Conservation (phyloP, 2,797 vertebrate species). For the Gymnopithys bicolor region DNA sequence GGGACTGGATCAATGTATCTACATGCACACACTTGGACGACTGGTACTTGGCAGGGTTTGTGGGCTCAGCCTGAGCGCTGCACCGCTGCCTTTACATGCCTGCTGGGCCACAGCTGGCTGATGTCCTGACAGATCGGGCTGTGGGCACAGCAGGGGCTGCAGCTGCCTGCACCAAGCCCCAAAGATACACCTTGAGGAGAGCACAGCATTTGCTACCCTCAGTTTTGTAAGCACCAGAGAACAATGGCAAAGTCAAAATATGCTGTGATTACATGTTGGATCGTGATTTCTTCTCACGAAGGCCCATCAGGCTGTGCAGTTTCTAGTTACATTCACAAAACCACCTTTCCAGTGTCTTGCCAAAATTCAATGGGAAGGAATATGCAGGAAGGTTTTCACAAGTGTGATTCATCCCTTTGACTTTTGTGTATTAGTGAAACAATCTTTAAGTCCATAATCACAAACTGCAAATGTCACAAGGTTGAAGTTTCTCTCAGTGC, state of each 20-base stretch:
- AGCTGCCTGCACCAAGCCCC: neutral
- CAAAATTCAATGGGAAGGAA: neutral
- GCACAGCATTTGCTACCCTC: neutral
- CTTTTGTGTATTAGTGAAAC: neutral
- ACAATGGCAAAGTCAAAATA: neutral
- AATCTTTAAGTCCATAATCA: neutral
- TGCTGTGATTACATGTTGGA: rapidly evolving
- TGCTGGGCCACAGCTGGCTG: neutral
- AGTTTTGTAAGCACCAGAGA: neutral
- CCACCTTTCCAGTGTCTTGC: neutral
- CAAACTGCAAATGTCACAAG: neutral
- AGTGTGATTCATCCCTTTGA: neutral
- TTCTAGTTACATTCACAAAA: neutral
- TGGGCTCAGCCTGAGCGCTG: neutral
- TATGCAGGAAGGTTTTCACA: neutral
- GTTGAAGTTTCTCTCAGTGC: neutral
- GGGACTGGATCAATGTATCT: neutral
- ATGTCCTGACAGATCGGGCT: rapidly evolving
- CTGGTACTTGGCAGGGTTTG: neutral
- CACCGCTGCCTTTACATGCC: neutral
- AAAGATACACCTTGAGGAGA: neutral
- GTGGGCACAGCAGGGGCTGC: neutral
- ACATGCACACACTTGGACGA: neutral
- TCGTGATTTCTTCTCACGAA: neutral
- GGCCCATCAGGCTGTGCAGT: neutral